Evolutionary conservation across 2,888 invertebrate genomes (phyloP).

Genomic region (Sarcophaga carnaria): DNA sequence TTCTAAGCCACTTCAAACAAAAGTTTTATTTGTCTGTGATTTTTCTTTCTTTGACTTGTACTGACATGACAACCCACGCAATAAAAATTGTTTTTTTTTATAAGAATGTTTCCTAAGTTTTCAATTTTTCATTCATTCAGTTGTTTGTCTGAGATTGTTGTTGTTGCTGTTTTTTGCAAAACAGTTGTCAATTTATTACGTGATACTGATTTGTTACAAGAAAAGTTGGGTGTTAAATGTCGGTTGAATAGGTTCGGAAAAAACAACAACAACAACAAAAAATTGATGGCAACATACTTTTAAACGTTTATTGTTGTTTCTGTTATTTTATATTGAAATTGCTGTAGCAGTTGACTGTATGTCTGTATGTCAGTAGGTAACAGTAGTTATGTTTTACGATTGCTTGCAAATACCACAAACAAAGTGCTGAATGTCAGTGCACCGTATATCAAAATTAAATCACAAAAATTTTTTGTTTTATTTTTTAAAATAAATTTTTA

Average conservation of each 20-base stretch:
- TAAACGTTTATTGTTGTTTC: neutral
- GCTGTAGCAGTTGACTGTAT: neutral
- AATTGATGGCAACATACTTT: too few species aligned
- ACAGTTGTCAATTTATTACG: slow-evolving; percentile 63
- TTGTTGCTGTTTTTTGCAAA: slow-evolving; percentile 39
- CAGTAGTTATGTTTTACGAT: slow-evolving; percentile 46
- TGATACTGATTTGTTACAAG: slow-evolving; percentile 22
- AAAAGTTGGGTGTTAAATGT: slow-evolving; percentile 41
- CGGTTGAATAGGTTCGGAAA: neutral
- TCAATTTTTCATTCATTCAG: slow-evolving; percentile 56
- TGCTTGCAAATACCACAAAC: slow-evolving; percentile 54
- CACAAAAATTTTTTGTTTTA: neutral
- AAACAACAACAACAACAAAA: neutral
- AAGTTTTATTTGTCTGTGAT: neutral
- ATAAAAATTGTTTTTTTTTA: slow-evolving; percentile 18
- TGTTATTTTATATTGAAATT: neutral
- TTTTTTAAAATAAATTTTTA: neutral
- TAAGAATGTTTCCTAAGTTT: slow-evolving; percentile 17
- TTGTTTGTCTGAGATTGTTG: slow-evolving; percentile 3
- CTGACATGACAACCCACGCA: slow-evolving; percentile 55
- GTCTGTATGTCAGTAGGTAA: slow-evolving; percentile 55
- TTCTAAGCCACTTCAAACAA: too few species aligned
- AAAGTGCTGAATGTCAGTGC: slow-evolving; percentile 50
- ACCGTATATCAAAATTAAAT: slow-evolving; percentile 25
- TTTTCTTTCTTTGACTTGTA: slow-evolving; percentile 22